These are phyloP conservation scores for Pseudochromis fuscus DNA, from an alignment of 2,797 vertebrate species.

Conservation along the genomic window DNA sequence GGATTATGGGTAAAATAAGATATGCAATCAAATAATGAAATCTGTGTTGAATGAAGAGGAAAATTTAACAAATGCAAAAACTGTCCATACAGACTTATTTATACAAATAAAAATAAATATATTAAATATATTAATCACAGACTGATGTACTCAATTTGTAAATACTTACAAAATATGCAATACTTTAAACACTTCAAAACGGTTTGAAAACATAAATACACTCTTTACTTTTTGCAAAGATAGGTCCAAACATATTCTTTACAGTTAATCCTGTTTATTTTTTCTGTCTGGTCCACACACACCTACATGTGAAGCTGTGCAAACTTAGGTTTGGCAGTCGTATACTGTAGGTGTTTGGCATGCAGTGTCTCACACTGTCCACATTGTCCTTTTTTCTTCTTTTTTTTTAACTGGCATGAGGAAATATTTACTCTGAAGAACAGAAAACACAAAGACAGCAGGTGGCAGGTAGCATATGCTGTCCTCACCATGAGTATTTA, in stretches of 20 bases:
- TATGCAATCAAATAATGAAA: not conserved
- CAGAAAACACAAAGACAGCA: slow-evolving; percentile 9
- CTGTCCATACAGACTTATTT: not conserved
- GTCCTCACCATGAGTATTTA: not conserved
- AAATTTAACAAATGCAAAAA: no score
- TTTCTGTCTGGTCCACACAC: slow-evolving; percentile 32
- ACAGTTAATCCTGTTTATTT: slow-evolving; percentile 36
- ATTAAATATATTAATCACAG: not conserved
- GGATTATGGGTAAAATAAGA: not conserved
- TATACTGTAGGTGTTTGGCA: slow-evolving; percentile 28
- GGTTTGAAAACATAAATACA: not conserved
- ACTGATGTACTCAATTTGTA: not conserved
- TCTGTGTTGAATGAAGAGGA: no score
- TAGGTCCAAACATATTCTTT: slow-evolving; percentile 29
- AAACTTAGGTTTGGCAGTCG: slow-evolving; percentile 50
- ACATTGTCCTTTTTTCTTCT: not conserved
- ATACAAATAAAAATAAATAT: no score
- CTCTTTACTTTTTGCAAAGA: slow-evolving; percentile 7
- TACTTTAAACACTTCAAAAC: not conserved
- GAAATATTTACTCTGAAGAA: slow-evolving; percentile 33
- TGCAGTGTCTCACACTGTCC: slow-evolving; percentile 11
- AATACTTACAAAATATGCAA: not conserved
- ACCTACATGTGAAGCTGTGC: slow-evolving; percentile 40
- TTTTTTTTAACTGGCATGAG: slow-evolving; percentile 10
- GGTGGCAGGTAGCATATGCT: slow-evolving; percentile 4